Conservation (phyloP, 2,888 invertebrate species). For the Desoria tigrina region DNA sequence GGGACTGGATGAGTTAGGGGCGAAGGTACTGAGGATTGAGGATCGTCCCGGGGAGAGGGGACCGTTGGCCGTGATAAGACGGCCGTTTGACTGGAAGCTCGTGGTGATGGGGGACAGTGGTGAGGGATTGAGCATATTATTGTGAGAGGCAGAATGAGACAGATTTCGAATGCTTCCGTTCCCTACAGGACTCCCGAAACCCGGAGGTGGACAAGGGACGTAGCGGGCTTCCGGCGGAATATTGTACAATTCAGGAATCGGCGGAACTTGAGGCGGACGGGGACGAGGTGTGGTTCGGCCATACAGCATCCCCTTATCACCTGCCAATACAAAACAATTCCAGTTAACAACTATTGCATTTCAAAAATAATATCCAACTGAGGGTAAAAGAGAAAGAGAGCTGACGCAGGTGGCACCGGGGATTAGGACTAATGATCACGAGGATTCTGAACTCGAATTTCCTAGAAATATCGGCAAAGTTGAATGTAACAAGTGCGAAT, state of each 20-base stretch:
- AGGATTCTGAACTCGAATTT: too few species aligned
- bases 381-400: too few species aligned
- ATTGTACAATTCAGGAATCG: slow-evolving; percentile 76
- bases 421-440: too few species aligned
- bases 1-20: slow-evolving; percentile 54
- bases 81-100: slow-evolving; percentile 56
- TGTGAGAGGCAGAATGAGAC: slow-evolving; percentile 53
- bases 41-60: slow-evolving; percentile 51
- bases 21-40: slow-evolving; percentile 55
- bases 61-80: slow-evolving; percentile 49
- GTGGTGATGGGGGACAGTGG: slow-evolving; percentile 60
- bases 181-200: slow-evolving; percentile 63
- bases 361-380: neutral
- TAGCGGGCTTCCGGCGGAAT: slow-evolving; percentile 72
- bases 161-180: slow-evolving; percentile 64
- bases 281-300: slow-evolving; percentile 58
- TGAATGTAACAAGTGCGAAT: too few species aligned
- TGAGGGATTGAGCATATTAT: slow-evolving; percentile 48
- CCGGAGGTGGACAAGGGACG: slow-evolving; percentile 75
- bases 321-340: slow-evolving; percentile 33
- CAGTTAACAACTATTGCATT: neutral
- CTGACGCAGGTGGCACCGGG: too few species aligned
- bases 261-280: slow-evolving; percentile 74
- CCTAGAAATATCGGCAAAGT: too few species aligned
- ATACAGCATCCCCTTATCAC: slow-evolving; percentile 58